Evolutionary conservation across 2,113 vertebrate genomes (phyloP).

Genomic region (Microcebus jonahi): DNA sequence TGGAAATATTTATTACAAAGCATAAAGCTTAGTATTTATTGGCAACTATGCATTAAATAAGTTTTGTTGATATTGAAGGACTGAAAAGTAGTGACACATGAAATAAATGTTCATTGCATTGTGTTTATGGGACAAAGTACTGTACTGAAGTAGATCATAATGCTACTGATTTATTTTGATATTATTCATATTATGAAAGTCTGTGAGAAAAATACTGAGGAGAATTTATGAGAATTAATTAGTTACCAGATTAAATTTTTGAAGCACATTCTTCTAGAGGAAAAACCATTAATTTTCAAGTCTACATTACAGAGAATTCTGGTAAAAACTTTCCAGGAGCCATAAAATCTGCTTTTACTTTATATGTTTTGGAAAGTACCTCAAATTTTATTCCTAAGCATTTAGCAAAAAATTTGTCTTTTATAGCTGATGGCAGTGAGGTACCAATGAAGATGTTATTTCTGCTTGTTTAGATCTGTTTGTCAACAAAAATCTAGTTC

Average conservation of each 20-base stretch:
- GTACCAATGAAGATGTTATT: neutral
- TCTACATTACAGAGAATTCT: neutral
- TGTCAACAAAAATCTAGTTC: neutral
- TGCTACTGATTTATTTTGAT: neutral
- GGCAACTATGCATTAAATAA: neutral
- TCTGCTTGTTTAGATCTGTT: neutral
- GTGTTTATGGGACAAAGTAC: neutral
- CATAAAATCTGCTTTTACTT: neutral
- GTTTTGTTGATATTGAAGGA: neutral
- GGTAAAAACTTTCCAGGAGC: constrained; percentile 8
- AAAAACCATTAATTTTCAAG: neutral
- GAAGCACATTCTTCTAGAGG: neutral
- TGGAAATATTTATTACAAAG: neutral
- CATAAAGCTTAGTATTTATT: neutral
- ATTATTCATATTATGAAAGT: neutral
- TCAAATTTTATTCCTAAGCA: neutral
- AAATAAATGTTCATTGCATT: neutral
- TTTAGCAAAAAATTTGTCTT: neutral
- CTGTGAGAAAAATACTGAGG: neutral
- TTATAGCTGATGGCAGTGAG: neutral
- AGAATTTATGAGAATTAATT: constrained; percentile 49
- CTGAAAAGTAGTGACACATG: neutral
- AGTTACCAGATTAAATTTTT: constrained; percentile 7
- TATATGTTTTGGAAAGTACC: neutral
- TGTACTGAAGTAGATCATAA: neutral